Conservation (phyloP, 23 tunicate species). For the Ascidia mentula region DNA sequence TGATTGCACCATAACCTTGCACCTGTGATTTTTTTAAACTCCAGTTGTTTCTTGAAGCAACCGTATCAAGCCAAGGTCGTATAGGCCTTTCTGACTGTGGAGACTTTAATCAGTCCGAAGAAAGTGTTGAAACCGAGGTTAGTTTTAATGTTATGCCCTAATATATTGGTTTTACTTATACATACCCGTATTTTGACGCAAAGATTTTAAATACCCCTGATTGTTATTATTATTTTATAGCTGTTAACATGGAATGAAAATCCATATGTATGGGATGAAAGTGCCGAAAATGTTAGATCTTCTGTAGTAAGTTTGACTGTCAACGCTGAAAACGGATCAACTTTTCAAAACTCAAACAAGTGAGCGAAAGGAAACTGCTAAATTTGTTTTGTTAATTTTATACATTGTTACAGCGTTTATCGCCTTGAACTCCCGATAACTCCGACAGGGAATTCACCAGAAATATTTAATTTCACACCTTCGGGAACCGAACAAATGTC, state of each 20-base stretch:
- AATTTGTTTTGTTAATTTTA: neutral
- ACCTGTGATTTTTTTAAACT: neutral
- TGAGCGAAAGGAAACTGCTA: neutral
- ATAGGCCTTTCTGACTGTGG: neutral
- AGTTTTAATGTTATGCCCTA: neutral
- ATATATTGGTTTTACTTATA: neutral
- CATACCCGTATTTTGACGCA: neutral
- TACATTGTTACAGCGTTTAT: conserved; percentile 35
- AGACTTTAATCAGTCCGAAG: neutral
- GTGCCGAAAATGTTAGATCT: conserved; percentile 71
- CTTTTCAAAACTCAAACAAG: conserved; percentile 43
- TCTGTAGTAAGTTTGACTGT: conserved; percentile 79
- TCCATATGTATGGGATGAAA: conserved; percentile 87
- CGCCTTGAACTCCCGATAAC: conserved; percentile 73
- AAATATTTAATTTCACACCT: conserved; percentile 35
- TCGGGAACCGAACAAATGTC: conserved; percentile 71
- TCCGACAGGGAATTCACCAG: conserved; percentile 20
- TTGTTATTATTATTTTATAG: too few relatives aligned
- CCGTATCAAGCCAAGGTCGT: neutral
- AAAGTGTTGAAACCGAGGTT: conserved; percentile 38
- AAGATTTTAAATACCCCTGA: too few relatives aligned
- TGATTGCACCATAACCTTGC: neutral
- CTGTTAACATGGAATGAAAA: conserved; percentile 33
- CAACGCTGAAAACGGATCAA: conserved; percentile 48
- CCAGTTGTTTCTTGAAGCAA: neutral